Evolutionary conservation across 2,888 invertebrate species (phyloP).

Genomic region (Falcaria lacertinaria): DNA sequence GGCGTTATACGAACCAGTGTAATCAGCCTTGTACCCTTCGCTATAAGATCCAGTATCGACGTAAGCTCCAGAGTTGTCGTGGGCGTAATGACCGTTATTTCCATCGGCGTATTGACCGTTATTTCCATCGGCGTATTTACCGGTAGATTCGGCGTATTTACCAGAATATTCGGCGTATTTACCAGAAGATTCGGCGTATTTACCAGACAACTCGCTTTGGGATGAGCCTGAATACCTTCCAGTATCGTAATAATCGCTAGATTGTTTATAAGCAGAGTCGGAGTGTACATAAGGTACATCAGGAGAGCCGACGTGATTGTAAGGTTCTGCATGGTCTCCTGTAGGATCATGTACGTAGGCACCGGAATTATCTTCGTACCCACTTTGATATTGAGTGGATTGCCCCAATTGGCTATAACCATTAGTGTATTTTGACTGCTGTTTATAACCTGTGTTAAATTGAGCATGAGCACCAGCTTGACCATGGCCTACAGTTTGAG

Average conservation of each 20-base stretch:
- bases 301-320: slow-evolving; percentile 57
- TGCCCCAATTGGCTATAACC: slow-evolving; percentile 12
- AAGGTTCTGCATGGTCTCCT: slow-evolving; percentile 67
- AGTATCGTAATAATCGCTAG: slow-evolving; percentile 42
- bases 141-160: slow-evolving; percentile 19
- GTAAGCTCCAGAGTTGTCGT: slow-evolving; percentile 49
- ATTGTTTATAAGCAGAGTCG: slow-evolving; percentile 46
- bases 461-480: slow-evolving; percentile 15
- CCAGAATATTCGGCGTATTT: slow-evolving; percentile 20
- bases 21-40: slow-evolving; percentile 24
- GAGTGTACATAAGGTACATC: slow-evolving; percentile 57
- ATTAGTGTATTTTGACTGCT: neutral
- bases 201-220: slow-evolving; percentile 18
- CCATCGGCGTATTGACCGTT: slow-evolving; percentile 24
- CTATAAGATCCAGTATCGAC: slow-evolving; percentile 20
- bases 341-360: slow-evolving; percentile 69
- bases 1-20: slow-evolving; percentile 24
- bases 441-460: slow-evolving; percentile 14
- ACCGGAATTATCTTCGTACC: slow-evolving; percentile 58
- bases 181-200: slow-evolving; percentile 19
- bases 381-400: slow-evolving; percentile 35
- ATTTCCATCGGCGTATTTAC: slow-evolving; percentile 21
- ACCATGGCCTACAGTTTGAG: slow-evolving; percentile 16
- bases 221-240: slow-evolving; percentile 41
- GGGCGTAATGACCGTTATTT: slow-evolving; percentile 38